Percentiles rank a stretch among this genome's conserved stretches.
These are phyloP conservation scores for Callipepla squamata DNA, from an alignment of 2,113 vertebrate genomes.

Conservation along the genomic window DNA sequence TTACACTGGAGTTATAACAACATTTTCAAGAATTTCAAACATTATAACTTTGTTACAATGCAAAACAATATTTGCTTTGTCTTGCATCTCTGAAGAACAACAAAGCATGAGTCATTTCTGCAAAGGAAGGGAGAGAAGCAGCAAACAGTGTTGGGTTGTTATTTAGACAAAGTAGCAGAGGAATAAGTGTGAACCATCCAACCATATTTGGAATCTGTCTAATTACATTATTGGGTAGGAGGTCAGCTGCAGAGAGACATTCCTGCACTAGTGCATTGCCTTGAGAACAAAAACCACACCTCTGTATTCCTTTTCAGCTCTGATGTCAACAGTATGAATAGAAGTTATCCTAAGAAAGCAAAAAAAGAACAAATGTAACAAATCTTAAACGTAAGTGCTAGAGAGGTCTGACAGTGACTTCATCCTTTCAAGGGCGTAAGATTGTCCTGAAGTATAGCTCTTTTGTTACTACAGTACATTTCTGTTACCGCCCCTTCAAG, in stretches of 20 bases:
- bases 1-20: neutral
- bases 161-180: neutral
- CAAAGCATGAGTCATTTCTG: neutral
- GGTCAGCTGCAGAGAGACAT: neutral
- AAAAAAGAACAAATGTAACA: neutral
- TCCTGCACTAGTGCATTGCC: neutral
- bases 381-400: neutral
- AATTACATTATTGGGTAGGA: neutral
- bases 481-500: too few species aligned
- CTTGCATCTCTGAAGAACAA: neutral
- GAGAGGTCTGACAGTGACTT: neutral
- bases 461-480: too few species aligned
- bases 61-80: neutral
- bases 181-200: neutral
- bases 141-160: neutral
- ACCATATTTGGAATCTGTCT: neutral
- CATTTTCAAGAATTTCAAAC: neutral
- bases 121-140: neutral
- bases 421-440: neutral
- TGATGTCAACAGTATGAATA: neutral
- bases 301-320: neutral
- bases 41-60: neutral
- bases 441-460: neutral
- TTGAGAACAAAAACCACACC: neutral
- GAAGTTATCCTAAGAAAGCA: neutral